phyloP scores from a whole-genome alignment of 1,140 invertebrate species.

The Trachelipus rathkii region DNA sequence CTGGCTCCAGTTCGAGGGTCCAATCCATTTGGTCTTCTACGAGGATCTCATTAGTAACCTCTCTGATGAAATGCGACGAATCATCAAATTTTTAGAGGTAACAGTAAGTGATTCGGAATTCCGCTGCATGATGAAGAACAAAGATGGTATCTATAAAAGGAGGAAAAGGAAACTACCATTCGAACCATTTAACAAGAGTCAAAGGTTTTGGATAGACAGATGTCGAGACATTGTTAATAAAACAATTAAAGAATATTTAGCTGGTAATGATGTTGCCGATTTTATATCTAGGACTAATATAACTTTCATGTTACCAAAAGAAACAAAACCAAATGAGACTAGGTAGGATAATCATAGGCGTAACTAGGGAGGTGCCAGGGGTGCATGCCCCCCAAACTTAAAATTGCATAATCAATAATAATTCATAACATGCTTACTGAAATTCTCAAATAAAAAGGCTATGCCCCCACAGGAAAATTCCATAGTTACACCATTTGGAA shows the following conservation, averaged over 20 bases:
- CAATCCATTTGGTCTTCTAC: constrained; percentile 66
- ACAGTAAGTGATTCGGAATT: constrained; percentile 45
- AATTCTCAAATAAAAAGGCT: too few species aligned
- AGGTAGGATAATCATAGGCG: too few species aligned
- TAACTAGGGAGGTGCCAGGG: too few species aligned
- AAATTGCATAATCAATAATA: too few species aligned
- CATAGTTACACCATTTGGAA: too few species aligned
- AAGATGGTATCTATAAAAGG: constrained; percentile 66
- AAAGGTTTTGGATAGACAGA: constrained; percentile 53
- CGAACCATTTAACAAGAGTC: constrained; percentile 62
- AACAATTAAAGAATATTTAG: constrained; percentile 32
- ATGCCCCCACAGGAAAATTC: too few species aligned
- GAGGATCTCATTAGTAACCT: constrained; percentile 63
- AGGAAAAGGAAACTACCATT: constrained; percentile 62
- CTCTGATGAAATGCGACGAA: constrained; percentile 55
- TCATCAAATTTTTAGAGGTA: constrained; percentile 60
- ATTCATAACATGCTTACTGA: too few species aligned
- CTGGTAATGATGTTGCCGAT: constrained; percentile 30
- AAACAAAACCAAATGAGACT: not conserved
- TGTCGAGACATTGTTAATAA: constrained; percentile 34
- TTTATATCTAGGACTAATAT: not conserved
- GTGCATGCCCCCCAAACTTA: too few species aligned
- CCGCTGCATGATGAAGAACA: constrained; percentile 48
- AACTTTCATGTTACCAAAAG: not conserved
- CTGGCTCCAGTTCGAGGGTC: constrained; percentile 68